Evolutionary conservation across 2,888 invertebrate genomes (phyloP).

Genomic region (Chrysotoxum bicinctum): DNA sequence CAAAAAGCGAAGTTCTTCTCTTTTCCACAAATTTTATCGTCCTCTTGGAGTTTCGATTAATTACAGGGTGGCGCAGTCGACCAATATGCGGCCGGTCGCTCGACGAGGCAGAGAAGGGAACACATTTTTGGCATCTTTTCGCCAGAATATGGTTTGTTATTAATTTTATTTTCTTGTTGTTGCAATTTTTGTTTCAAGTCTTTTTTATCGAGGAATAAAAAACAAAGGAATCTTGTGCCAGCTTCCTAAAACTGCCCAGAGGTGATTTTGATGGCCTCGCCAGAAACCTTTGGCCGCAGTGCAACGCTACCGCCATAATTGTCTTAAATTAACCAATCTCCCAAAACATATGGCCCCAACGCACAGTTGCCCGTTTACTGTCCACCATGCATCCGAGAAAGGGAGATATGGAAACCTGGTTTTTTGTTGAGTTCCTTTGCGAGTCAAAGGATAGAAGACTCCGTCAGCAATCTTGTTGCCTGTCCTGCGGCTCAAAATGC

Average conservation of each 20-base stretch:
- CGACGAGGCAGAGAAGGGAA: background rate
- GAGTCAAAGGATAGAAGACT: slow-evolving; percentile 44
- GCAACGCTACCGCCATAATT: slow-evolving; percentile 73
- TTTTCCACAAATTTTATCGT: slow-evolving; percentile 23
- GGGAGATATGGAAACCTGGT: slow-evolving; percentile 19
- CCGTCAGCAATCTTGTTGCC: slow-evolving; percentile 79
- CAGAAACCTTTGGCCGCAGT: slow-evolving; percentile 62
- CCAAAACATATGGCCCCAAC: slow-evolving; percentile 61
- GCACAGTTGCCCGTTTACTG: slow-evolving; percentile 14
- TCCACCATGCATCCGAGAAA: background rate
- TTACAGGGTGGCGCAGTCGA: slow-evolving; percentile 60
- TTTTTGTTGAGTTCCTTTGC: slow-evolving; percentile 17
- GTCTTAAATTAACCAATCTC: slow-evolving; percentile 74
- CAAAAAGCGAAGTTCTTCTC: slow-evolving; percentile 31
- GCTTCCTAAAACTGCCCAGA: slow-evolving; percentile 65
- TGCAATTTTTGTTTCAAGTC: slow-evolving; percentile 71
- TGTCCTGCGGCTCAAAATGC: slow-evolving; percentile 80
- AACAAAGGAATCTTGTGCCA: background rate
- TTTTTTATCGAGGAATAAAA: slow-evolving; percentile 44
- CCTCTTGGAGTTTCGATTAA: slow-evolving; percentile 58
- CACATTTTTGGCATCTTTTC: slow-evolving; percentile 43
- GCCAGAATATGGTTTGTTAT: slow-evolving; percentile 59
- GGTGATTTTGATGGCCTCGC: slow-evolving; percentile 71
- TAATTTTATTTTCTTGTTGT: slow-evolving; percentile 72
- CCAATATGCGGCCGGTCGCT: background rate